Base-by-base conservation (phyloP, 2,797 vertebrate species). In the Calcarius lapponicus region DNA sequence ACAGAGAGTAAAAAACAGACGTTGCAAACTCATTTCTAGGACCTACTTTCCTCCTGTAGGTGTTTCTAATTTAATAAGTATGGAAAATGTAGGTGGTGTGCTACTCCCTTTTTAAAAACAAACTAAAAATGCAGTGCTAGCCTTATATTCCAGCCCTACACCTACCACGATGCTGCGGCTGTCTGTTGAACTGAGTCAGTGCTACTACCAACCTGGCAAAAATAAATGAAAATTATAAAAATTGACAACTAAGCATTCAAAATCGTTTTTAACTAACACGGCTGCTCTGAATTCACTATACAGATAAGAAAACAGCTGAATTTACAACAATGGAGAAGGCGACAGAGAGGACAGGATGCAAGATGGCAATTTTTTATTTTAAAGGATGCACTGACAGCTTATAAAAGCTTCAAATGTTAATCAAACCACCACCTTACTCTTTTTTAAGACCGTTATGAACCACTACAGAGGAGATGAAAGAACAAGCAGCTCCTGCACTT, bases 361-460 rank as follows among this genome's bases (percentile, higher is more conserved):
- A 48, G 26, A 86, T 32, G 32, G 34, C 21, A 69, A 38, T 42
- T 85, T 65, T 78, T 87, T 85, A 36, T 88, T 88, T 88, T 73
- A 56, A 90, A 79, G 38, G 17, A 84, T 80, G 28, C 25, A 69
- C 17, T 71, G 26, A 47, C 61, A 94, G 64, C 34, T 83, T 94
- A 78, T 38, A 31, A 92, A 95, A 95, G 34, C 57, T 83, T 80
- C 65, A 92, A 82, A 69, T 60, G 78, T 91, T 89, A 85, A 92
- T 76, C 73, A 82, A 93, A 79, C 34, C 54, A 86, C 36, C 66
- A 54, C 28, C 47, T 86, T 75, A 53, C 50, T 45, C 31, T 9
- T 90, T 93, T 82, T 85, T 84, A 34, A 84, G 38, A 32, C 43
- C 34, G 34, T 79, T 85, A 89, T 9, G n/a, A 93, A 90, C 74